Evolutionary conservation across 2,888 invertebrate genomes (phyloP).

Genomic region (Lymantria dispar): DNA sequence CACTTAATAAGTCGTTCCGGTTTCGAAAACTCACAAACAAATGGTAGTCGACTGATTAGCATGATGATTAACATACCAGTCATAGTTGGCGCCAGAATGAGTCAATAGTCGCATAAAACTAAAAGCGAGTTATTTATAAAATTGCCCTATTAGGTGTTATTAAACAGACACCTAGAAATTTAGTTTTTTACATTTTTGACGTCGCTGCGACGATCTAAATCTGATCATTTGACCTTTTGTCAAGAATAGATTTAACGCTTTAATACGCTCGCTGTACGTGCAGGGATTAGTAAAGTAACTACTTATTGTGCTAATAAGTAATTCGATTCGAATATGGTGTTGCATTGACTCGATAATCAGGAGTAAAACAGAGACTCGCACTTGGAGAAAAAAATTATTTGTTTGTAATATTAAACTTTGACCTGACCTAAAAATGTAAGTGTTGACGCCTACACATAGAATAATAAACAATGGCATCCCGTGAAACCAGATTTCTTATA

Average conservation of each 20-base stretch:
- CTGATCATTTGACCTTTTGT: slow-evolving; percentile 5
- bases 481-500: not conserved
- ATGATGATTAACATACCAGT: slow-evolving; percentile 58
- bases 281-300: not conserved
- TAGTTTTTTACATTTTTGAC: slow-evolving; percentile 8
- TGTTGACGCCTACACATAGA: not conserved
- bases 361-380: slow-evolving; percentile 8
- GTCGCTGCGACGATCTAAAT: slow-evolving; percentile 19
- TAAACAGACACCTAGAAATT: slow-evolving; percentile 26
- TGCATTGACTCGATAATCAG: slow-evolving; percentile 19
- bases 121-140: slow-evolving; percentile 42
- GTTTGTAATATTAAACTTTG: slow-evolving; percentile 10
- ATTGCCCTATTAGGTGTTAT: slow-evolving; percentile 46
- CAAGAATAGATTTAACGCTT: slow-evolving; percentile 13
- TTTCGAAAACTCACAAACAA: slow-evolving; percentile 30
- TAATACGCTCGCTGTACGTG: slow-evolving; percentile 9
- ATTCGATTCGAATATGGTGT: slow-evolving; percentile 12
- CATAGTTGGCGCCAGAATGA: slow-evolving; percentile 56
- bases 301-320: not conserved
- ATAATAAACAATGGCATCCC: not conserved
- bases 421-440: slow-evolving; percentile 9
- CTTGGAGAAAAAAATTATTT: slow-evolving; percentile 16
- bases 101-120: slow-evolving; percentile 53
- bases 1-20: slow-evolving; percentile 42
- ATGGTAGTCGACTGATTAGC: slow-evolving; percentile 51